These are phyloP conservation scores for Cryptoleucopteryx plumbea DNA, from an alignment of 2,113 vertebrate genomes.

Conservation along the genomic window DNA sequence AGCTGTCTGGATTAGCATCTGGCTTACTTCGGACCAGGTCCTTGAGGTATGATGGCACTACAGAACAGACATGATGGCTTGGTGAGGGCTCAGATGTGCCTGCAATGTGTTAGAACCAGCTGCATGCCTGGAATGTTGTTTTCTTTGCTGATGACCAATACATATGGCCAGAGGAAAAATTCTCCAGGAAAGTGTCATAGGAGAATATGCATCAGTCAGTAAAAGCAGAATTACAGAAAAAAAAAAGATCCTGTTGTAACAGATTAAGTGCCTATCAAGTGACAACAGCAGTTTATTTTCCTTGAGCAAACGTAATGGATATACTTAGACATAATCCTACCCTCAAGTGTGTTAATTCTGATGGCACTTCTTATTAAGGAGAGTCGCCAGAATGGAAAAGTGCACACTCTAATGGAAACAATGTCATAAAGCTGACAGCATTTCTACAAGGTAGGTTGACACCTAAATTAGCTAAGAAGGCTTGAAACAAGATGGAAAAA, in stretches of 20 bases:
- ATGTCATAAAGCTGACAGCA: conserved; percentile 31
- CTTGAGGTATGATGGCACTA: background rate
- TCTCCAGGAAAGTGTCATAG: background rate
- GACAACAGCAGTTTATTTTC: conserved; percentile 54
- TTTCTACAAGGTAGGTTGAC: conserved; percentile 7
- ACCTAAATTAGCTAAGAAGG: background rate
- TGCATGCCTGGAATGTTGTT: background rate
- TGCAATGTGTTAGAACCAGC: background rate
- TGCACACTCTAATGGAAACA: background rate
- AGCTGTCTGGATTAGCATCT: background rate
- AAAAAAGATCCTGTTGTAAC: background rate
- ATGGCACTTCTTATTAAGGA: conserved; percentile 49
- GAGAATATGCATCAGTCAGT: conserved; percentile 10
- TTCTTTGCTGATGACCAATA: background rate
- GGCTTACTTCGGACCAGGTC: background rate
- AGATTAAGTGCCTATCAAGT: conserved; percentile 58
- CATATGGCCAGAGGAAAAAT: background rate
- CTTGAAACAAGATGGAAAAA: background rate
- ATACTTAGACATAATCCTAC: conserved; percentile 58
- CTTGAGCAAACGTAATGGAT: conserved; percentile 47
- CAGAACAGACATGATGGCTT: background rate
- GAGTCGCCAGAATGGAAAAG: conserved; percentile 36
- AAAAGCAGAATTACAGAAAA: background rate
- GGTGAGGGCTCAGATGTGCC: background rate
- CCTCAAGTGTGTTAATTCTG: conserved; percentile 45